Conservation (phyloP, 2,113 vertebrate genomes). For the Sinocyclocheilus anophthalmus region DNA sequence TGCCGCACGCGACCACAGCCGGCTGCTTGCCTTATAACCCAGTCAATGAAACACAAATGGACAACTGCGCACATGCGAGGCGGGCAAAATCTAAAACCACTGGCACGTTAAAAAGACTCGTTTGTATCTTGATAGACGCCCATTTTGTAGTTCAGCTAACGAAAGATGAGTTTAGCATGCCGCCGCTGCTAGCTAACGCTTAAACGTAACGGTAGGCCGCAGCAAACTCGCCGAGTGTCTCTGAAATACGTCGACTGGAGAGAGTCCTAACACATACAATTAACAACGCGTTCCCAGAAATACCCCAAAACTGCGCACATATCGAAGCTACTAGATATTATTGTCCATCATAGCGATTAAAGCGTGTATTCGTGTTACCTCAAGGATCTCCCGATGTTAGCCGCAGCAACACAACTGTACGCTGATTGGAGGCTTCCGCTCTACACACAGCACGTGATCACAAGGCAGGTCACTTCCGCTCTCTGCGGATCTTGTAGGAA, state of each 20-base stretch:
- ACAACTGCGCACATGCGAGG: not conserved
- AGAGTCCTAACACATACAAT: not conserved
- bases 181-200: slow-evolving; percentile 60
- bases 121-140: not conserved
- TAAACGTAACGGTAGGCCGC: slow-evolving; percentile 57
- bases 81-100: not conserved
- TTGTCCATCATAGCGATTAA: not conserved
- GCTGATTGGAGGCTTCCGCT: slow-evolving; percentile 46
- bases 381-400: slow-evolving; percentile 60
- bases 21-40: not conserved
- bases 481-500: not conserved
- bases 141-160: not conserved
- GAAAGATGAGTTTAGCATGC: slow-evolving; percentile 66
- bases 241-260: not conserved
- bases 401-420: slow-evolving; percentile 44
- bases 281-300: not conserved
- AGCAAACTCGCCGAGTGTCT: not conserved
- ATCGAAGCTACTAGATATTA: not conserved
- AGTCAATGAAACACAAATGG: too few relatives aligned
- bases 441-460: slow-evolving; percentile 39
- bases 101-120: not conserved
- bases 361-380: slow-evolving; percentile 49
- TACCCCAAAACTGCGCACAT: not conserved
- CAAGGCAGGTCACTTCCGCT: not conserved
- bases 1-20: not conserved